A percentile compares a stretch with the other conserved stretches of the same genome.
Conservation (phyloP, 2,113 vertebrate genomes). For the Cinclus cinclus region DNA sequence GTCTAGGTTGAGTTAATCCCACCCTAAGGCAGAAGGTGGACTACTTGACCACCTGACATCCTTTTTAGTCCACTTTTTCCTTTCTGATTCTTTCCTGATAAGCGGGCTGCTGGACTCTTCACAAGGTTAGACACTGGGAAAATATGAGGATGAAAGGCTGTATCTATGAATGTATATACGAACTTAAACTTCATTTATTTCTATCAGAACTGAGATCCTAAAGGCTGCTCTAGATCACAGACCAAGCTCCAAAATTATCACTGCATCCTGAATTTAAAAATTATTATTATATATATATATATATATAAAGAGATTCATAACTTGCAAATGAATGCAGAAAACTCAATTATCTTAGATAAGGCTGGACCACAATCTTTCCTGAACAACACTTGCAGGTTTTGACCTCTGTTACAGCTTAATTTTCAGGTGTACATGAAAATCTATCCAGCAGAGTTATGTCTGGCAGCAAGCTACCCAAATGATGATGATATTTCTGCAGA, state of each 20-base stretch:
- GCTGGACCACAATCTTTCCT: background rate
- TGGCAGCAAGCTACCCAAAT: background rate
- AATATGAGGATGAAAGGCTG: background rate
- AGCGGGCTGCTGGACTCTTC: background rate
- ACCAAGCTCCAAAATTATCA: background rate
- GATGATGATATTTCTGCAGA: background rate
- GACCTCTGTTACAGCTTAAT: background rate
- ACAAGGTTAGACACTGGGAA: background rate
- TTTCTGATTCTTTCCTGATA: slow-evolving; percentile 20
- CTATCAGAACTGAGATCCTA: background rate
- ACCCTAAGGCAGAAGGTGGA: slow-evolving; percentile 23
- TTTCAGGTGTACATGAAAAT: background rate
- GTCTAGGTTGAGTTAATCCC: slow-evolving; percentile 45
- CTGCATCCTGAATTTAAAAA: background rate
- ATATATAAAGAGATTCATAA: background rate
- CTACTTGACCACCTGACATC: slow-evolving; percentile 45
- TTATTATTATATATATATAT: no score
- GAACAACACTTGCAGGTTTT: background rate
- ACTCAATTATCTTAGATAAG: background rate
- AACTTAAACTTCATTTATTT: background rate
- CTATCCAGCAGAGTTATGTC: background rate
- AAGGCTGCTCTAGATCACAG: background rate
- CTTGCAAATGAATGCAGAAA: background rate
- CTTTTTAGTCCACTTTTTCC: slow-evolving; percentile 2
- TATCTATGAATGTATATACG: background rate